These are phyloP conservation scores for Myiothlypis chrysogaster DNA, from an alignment of 2,797 vertebrate genomes.

Conservation along the genomic window DNA sequence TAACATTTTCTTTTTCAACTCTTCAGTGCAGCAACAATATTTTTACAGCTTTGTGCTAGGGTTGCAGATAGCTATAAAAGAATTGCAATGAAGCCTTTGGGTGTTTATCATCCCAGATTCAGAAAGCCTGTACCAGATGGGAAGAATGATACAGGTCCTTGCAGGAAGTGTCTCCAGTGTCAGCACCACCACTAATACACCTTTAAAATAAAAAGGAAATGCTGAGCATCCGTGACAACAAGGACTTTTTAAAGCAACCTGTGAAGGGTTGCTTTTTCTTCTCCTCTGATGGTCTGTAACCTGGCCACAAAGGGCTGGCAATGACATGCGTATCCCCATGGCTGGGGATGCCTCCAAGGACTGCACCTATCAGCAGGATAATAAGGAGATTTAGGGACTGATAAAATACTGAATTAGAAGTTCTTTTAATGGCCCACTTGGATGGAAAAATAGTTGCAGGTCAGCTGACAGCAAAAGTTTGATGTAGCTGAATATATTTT, in stretches of 20 bases:
- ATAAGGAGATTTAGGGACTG: not conserved
- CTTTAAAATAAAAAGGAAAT: not conserved
- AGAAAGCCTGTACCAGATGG: not conserved
- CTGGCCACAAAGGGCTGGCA: not conserved
- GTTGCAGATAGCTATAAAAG: not conserved
- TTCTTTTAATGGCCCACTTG: not conserved
- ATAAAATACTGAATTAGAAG: not conserved
- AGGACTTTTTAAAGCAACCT: not conserved
- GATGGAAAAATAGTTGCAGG: not conserved
- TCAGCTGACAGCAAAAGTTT: not conserved
- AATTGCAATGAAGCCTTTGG: not conserved
- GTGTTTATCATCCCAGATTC: not conserved
- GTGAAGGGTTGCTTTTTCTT: not conserved
- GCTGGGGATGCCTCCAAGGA: not conserved
- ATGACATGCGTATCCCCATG: accelerated
- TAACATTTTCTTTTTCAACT: not conserved
- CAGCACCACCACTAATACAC: not conserved
- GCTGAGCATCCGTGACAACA: not conserved
- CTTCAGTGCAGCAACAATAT: not conserved
- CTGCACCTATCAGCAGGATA: not conserved
- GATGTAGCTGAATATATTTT: not conserved
- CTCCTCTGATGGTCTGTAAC: not conserved
- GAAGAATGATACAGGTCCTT: not conserved
- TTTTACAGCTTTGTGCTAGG: not conserved
- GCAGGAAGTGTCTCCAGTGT: not conserved